These are phyloP conservation scores for Lophochroa leadbeateri DNA, from an alignment of 2,113 vertebrate genomes.

Conservation along the genomic window DNA sequence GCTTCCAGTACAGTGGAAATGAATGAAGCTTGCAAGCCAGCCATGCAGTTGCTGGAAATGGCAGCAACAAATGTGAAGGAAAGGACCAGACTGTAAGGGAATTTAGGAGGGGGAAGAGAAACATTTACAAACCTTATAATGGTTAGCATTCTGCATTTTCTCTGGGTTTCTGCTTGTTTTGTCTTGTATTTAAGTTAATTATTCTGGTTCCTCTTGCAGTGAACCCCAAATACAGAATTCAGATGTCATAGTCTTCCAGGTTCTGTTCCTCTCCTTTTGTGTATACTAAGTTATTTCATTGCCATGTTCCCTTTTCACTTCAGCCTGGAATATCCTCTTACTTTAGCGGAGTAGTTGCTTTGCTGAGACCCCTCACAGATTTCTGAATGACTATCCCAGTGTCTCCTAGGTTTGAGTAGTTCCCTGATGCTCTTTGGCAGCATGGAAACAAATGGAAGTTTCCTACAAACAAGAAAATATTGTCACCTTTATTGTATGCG, in stretches of 20 bases:
- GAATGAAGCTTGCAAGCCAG: not conserved
- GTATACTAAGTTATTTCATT: not conserved
- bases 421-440: not conserved
- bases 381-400: not conserved
- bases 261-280: not conserved
- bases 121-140: not conserved
- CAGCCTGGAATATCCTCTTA: not conserved
- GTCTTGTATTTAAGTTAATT: not conserved
- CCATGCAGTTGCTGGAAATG: not conserved
- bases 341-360: not conserved
- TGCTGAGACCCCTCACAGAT: not conserved
- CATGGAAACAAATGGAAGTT: not conserved
- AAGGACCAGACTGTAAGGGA: not conserved
- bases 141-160: not conserved
- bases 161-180: accelerated
- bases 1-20: not conserved
- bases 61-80: not conserved
- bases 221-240: not conserved
- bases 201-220: not conserved
- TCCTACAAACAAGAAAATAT: not conserved
- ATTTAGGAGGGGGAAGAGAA: not conserved
- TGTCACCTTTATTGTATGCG: not conserved
- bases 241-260: not conserved
- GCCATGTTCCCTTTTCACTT: not conserved
- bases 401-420: not conserved